phyloP scores from a whole-genome alignment of 2,113 vertebrate genomes.

The Columba janthina region DNA sequence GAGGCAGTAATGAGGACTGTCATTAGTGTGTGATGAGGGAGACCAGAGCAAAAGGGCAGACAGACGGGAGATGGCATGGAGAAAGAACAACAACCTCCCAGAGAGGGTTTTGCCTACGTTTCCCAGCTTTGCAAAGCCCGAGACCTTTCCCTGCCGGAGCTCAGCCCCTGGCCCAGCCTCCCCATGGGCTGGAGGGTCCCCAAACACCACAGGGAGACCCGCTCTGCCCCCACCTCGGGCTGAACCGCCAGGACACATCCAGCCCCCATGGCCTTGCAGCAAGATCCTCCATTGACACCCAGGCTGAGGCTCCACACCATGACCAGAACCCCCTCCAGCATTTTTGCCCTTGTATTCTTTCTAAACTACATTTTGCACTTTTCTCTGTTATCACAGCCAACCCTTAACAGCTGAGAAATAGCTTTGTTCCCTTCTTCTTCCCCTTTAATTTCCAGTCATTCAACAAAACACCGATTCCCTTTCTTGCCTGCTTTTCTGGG shows the following conservation, averaged over 20 bases:
- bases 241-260: neutral
- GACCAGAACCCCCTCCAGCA: neutral
- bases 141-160: neutral
- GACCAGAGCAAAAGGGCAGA: neutral
- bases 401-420: neutral
- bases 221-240: rapidly evolving
- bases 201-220: rapidly evolving
- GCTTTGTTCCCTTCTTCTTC: neutral
- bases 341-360: neutral
- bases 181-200: neutral
- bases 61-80: neutral
- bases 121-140: neutral
- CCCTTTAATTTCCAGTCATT: neutral
- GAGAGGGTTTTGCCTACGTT: neutral
- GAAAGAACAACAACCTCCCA: neutral
- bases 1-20: neutral
- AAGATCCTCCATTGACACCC: rapidly evolving
- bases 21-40: neutral
- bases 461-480: neutral
- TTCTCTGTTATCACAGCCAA: neutral
- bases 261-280: rapidly evolving
- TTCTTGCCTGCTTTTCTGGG: neutral
- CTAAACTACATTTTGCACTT: neutral
- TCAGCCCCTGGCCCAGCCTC: neutral
- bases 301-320: neutral